Evolutionary conservation across 2,797 vertebrate genomes (phyloP), one percentile per base, ranked within the genome.

Genomic region (Selene dorsalis): DNA sequence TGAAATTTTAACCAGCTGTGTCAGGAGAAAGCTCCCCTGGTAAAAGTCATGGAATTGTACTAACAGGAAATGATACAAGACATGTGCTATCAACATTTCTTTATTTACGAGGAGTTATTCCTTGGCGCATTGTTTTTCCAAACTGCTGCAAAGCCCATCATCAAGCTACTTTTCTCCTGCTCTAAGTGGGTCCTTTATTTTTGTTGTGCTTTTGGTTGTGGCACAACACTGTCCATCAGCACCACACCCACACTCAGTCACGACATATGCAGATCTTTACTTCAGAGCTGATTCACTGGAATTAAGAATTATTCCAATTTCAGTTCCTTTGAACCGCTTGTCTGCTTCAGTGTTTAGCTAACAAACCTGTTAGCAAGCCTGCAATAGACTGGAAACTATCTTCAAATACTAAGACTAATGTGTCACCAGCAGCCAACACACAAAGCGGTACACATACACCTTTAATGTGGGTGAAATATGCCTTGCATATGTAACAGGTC

Each of bases 1-100:
- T 66, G 68, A 66, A 61, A 69, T 74, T 63, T 63, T 66, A 63
- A 73, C 69, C 58, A 60, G 58, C 72, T 71, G 63, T 73, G 70
- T 77, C 71, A 69, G 56, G 18, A 26, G 53, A 52, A 56, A 71
- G 30, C 56, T 32, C 26, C 41, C 18, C 63, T 9, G 22, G 7
- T 63, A 24, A 59, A 68, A 63, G 35, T n/a, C 47, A n/a, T 9
- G 2, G 17, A 35, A 65, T 62, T 18, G 22, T 10, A 43, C 22
- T 6, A 26, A 73, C 30, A 76, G 62, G 60, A 65, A 55, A 69
- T 69, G 41, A 53, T 45, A 48, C 18, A 38, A 66, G 22, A 18
- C 18, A 1, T 53, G 12, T 58, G 16, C 1, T 28, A 32, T 66
- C 17, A 57, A 35, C n/a, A n/a, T n/a, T n/a, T n/a, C n/a, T n/a